A percentile compares a stretch with the other conserved stretches of the same genome.
Evolutionary conservation across 2,888 invertebrate genomes (phyloP).

Genomic region (Athalia circularis): DNA sequence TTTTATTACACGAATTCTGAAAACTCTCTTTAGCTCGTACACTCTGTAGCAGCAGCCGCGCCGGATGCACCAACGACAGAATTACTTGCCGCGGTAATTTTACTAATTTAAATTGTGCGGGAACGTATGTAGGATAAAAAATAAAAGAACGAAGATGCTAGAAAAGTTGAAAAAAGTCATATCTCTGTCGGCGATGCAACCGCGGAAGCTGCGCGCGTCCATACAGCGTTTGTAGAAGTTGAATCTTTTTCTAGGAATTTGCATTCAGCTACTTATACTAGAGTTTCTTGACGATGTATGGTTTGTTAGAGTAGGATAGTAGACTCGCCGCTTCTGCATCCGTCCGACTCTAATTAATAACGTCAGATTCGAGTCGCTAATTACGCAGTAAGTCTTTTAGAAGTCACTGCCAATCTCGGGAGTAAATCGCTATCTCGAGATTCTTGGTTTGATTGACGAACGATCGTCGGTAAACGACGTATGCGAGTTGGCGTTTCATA

Average conservation of each 20-base stretch:
- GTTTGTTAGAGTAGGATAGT: neutral
- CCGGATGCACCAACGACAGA: neutral
- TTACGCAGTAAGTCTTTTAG: slow-evolving; percentile 40
- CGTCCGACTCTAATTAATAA: slow-evolving; percentile 50
- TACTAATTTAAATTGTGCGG: too few relatives aligned
- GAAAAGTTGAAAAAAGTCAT: too few relatives aligned
- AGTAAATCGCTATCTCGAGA: slow-evolving; percentile 24
- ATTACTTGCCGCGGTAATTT: slow-evolving; percentile 20
- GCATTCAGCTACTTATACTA: too few relatives aligned
- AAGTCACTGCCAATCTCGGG: slow-evolving; percentile 24
- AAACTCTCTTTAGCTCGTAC: slow-evolving; percentile 52
- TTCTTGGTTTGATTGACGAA: slow-evolving; percentile 53
- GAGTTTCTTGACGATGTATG: too few relatives aligned
- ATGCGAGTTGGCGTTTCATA: slow-evolving; percentile 35
- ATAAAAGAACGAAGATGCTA: too few relatives aligned
- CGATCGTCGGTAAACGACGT: slow-evolving; percentile 50
- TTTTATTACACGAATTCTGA: slow-evolving; percentile 63
- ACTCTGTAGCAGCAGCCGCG: slow-evolving; percentile 42
- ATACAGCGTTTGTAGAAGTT: too few relatives aligned
- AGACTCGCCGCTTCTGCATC: slow-evolving; percentile 16
- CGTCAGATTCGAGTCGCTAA: slow-evolving; percentile 48
- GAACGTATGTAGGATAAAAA: too few relatives aligned
- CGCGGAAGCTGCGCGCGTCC: too few relatives aligned
- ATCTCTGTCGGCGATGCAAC: too few relatives aligned
- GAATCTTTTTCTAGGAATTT: too few relatives aligned